Evolutionary conservation across 2,797 vertebrate genomes (phyloP), one percentile per base, ranked within the genome.

Genomic region (Micrastur ruficollis): DNA sequence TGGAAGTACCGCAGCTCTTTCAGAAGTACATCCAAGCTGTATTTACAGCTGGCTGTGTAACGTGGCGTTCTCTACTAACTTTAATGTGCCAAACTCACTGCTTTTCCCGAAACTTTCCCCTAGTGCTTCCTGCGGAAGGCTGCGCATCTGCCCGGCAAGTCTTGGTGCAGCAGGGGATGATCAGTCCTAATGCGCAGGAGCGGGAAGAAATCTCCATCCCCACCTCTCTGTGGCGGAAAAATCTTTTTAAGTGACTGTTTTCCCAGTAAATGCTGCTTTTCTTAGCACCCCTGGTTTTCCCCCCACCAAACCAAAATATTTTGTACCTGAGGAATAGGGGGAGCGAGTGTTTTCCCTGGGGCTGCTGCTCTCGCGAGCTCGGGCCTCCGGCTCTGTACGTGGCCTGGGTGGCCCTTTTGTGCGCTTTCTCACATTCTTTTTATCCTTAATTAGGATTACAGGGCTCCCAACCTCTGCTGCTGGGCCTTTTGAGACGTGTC

Each of bases 361-460:
- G 46, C 25, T 17, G 65, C 65, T 14, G 40, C 27, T 34, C 62
- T 12, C 2, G 1, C 2, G 14, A 32, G 25, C 32, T 70, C 70
- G 2, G 3, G 14, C 36, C 50, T 23, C 8, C 2, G 2, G 46
- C 58, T 38, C 21, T 0, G 1, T 6, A 0, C 0, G 2, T 12
- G 82, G 63, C 59, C 70, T 38, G n/a, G 55, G 67, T 22, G 26
- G 52, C 3, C 14, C 27, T 73, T 70, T 16, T 15, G 50, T 12
- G 25, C 23, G n/a, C 4, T 63, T 42, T 8, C 15, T 14, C 0
- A 0, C 40, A 22, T n/a, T 42, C 26, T n/a, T 36, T 34, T 36
- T 17, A 4, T 4, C 27, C 44, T 44, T 10, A 8, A 14, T 25
- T 21, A 4, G 70, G 46, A n/a, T 78, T 32, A 19, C 5, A 2